Conservation (phyloP, 2,888 invertebrate species). For the Brachycybe producta region DNA sequence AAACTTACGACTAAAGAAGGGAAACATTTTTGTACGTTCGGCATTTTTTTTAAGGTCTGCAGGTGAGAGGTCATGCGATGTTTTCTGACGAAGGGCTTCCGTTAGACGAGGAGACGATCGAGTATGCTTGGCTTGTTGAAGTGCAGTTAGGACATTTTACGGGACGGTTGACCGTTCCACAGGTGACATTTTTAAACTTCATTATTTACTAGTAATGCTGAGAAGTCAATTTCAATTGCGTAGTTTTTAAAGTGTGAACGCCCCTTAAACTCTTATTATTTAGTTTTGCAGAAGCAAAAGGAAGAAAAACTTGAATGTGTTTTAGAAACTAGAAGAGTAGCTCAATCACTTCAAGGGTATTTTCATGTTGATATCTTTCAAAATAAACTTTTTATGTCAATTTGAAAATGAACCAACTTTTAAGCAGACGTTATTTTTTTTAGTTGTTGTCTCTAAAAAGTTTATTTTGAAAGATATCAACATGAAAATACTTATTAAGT, state of each 20-base stretch:
- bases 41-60: constrained; percentile 25
- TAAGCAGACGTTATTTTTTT: too few relatives aligned
- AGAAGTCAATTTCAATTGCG: neutral
- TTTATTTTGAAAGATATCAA: too few relatives aligned
- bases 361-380: too few relatives aligned
- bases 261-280: neutral
- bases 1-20: neutral
- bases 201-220: constrained; percentile 3
- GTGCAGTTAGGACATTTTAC: constrained; percentile 83
- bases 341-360: too few relatives aligned
- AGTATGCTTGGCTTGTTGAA: constrained; percentile 96
- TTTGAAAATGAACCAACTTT: too few relatives aligned
- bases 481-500: too few relatives aligned
- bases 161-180: constrained; percentile 78
- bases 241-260: neutral
- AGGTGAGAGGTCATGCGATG: constrained; percentile 87
- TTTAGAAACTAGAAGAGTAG: too few relatives aligned
- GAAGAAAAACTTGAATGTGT: neutral
- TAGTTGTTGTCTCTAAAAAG: too few relatives aligned
- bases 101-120: constrained; percentile 84
- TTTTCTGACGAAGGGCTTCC: constrained; percentile 84
- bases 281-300: neutral
- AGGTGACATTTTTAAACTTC: too few relatives aligned
- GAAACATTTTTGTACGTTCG: neutral
- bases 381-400: too few relatives aligned